phyloP scores from a whole-genome alignment of 2,888 invertebrate genomes.

The Phyllotreta cruciferae region DNA sequence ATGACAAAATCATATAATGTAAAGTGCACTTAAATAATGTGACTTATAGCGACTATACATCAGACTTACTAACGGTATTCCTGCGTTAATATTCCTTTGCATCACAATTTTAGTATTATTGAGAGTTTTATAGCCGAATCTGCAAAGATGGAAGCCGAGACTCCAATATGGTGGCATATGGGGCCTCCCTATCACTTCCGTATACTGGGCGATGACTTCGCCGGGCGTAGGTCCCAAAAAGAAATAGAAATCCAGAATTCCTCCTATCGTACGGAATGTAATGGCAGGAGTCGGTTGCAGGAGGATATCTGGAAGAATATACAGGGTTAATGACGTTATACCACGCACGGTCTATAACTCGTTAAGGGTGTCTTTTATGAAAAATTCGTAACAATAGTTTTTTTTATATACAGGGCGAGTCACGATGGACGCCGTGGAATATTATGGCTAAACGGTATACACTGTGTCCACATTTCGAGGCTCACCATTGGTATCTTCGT shows the following conservation, averaged over 20 bases:
- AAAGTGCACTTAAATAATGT: too few relatives aligned
- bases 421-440: too few relatives aligned
- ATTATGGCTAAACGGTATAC: too few relatives aligned
- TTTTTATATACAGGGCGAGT: too few relatives aligned
- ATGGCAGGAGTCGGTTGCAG: conserved; percentile 82
- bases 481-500: too few relatives aligned
- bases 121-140: conserved; percentile 69
- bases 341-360: too few relatives aligned
- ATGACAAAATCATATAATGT: too few relatives aligned
- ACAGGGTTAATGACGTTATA: too few relatives aligned
- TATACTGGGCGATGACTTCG: conserved; percentile 73
- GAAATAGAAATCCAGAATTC: conserved; percentile 80
- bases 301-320: conserved; percentile 69
- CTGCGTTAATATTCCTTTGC: conserved; percentile 73
- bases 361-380: too few relatives aligned
- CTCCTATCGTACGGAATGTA: conserved; percentile 84
- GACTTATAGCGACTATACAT: conserved; percentile 32
- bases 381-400: too few relatives aligned
- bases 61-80: conserved; percentile 75
- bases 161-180: conserved; percentile 88
- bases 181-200: conserved; percentile 75
- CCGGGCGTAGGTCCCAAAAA: conserved; percentile 78
- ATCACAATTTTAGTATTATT: conserved; percentile 71
- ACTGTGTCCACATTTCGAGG: too few relatives aligned
- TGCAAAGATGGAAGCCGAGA: conserved; percentile 85